Conservation (phyloP, 1,140 invertebrate species). For the Papilio dardanus region DNA sequence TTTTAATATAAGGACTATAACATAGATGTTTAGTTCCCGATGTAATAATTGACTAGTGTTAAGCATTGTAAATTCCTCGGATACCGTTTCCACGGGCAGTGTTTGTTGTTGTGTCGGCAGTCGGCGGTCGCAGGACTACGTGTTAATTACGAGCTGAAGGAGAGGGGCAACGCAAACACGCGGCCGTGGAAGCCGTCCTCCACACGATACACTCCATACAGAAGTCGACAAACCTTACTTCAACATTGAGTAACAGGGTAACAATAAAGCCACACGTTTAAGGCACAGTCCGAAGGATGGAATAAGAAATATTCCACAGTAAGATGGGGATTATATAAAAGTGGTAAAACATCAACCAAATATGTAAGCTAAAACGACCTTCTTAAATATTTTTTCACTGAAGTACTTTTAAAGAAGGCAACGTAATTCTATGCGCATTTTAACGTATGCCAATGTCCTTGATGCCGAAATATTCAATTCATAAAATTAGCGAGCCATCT, state of each 20-base stretch:
- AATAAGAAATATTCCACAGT: background rate
- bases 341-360: background rate
- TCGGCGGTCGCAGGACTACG: constrained; percentile 31
- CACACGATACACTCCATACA: constrained; percentile 20
- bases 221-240: constrained; percentile 30
- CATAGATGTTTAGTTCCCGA: background rate
- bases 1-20: too few relatives aligned
- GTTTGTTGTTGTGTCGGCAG: constrained; percentile 26
- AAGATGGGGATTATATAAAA: background rate
- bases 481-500: background rate
- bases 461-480: background rate
- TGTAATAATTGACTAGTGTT: background rate
- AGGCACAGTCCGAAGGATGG: background rate
- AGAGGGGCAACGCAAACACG: constrained; percentile 28
- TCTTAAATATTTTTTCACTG: too few relatives aligned
- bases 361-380: background rate
- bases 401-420: too few relatives aligned
- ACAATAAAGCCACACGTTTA: background rate
- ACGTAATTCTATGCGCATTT: too few relatives aligned
- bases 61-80: constrained; percentile 5
- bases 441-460: background rate
- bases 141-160: constrained; percentile 25
- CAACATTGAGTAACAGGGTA: background rate
- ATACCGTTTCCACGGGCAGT: constrained; percentile 3
- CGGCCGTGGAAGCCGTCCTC: constrained; percentile 28